phyloP scores from a whole-genome alignment of 2,888 invertebrate species.

The Brenthis ino region DNA sequence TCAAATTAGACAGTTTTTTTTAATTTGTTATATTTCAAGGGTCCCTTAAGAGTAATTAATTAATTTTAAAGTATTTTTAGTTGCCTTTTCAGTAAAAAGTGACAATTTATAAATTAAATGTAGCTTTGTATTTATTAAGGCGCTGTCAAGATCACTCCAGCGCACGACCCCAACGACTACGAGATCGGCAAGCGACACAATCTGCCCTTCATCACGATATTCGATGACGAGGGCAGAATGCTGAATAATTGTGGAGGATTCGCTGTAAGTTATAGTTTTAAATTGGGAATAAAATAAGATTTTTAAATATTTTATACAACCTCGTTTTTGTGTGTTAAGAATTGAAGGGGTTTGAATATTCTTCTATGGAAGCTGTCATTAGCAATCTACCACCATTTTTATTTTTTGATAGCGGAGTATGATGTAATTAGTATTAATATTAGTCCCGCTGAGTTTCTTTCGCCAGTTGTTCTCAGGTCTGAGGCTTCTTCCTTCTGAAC shows the following conservation, averaged over 20 bases:
- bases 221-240: conserved; percentile 95
- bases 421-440: no score
- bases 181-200: conserved; percentile 95
- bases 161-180: conserved; percentile 98
- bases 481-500: no score
- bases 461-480: no score
- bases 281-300: not conserved
- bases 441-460: no score
- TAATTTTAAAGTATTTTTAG: no score
- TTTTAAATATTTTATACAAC: not conserved
- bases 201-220: conserved; percentile 92
- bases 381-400: no score
- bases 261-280: conserved; percentile 76
- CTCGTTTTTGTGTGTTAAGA: not conserved
- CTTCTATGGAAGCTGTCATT: no score
- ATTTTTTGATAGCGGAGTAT: not conserved
- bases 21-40: no score
- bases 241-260: conserved; percentile 90
- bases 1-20: no score
- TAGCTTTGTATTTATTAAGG: conserved; percentile 75
- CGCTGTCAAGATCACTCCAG: conserved; percentile 99
- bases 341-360: no score
- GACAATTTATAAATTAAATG: not conserved
- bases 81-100: not conserved
- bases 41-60: no score